Percentiles rank a stretch among this genome's conserved stretches.
Conservation (phyloP, 2,797 vertebrate species). For the Lophotriccus pileatus region DNA sequence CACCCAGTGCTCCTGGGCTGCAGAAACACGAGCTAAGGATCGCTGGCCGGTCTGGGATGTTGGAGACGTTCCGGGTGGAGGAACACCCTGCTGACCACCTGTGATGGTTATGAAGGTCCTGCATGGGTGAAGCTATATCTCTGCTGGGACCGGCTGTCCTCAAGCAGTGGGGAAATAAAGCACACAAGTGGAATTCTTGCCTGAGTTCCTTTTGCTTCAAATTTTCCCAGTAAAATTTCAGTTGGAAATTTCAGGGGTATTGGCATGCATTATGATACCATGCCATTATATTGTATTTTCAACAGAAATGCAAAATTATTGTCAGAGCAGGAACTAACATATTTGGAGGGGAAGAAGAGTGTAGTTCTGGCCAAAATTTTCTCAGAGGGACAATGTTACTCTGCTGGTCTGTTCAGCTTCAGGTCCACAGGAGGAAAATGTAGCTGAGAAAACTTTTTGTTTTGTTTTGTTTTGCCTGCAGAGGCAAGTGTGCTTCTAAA, state of each 20-base stretch:
- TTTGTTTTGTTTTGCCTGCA: neutral
- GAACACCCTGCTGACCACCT: neutral
- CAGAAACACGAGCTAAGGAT: neutral
- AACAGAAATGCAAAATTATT: neutral
- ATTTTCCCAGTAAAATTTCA: neutral
- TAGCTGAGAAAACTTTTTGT: neutral
- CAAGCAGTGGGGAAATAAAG: neutral
- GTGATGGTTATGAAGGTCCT: neutral
- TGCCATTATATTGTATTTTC: neutral
- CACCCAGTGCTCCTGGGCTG: neutral
- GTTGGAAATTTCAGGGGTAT: neutral
- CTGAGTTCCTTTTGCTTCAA: neutral
- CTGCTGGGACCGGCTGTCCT: neutral
- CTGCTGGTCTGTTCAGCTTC: neutral
- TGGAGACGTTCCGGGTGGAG: neutral
- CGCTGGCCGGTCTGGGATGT: neutral
- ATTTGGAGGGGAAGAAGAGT: neutral
- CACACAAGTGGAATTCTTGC: neutral
- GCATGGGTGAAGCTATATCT: accelerated
- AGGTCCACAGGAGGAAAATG: neutral
- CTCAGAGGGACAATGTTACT: neutral
- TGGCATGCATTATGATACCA: neutral
- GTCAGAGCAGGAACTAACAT: neutral
- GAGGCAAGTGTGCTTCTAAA: neutral
- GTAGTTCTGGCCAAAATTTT: neutral